Conservation (phyloP, 1,140 invertebrate genomes). For the Drosophila mauritiana region DNA sequence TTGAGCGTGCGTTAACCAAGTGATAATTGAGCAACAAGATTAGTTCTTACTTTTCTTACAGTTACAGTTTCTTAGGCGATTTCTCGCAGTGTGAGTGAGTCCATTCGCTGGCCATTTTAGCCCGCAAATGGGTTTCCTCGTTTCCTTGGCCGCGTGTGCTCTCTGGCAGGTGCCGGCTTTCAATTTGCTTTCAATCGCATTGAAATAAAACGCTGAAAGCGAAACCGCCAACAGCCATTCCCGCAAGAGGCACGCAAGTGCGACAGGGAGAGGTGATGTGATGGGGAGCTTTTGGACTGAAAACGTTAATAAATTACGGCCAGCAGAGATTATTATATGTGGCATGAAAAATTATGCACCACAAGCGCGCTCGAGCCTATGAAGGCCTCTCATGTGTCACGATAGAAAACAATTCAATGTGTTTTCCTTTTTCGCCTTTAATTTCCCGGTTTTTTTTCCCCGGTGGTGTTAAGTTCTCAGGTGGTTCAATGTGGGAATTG, state of each 20-base stretch:
- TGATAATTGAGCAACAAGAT: no score
- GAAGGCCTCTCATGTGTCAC: constrained; percentile 64
- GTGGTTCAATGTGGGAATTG: constrained; percentile 32
- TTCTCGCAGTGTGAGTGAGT: neutral
- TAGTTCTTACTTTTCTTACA: no score
- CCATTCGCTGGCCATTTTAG: constrained; percentile 2
- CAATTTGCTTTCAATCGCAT: constrained; percentile 66
- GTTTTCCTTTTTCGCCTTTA: constrained; percentile 24
- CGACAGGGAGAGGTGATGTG: neutral
- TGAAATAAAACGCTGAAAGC: constrained; percentile 65
- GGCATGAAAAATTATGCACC: constrained; percentile 56
- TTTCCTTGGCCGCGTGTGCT: constrained; percentile 11
- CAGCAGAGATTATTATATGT: constrained; percentile 54
- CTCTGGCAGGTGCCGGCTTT: constrained; percentile 55
- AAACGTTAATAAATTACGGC: constrained; percentile 64
- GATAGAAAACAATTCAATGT: constrained; percentile 58
- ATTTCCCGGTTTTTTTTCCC: constrained; percentile 9
- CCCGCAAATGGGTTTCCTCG: constrained; percentile 22
- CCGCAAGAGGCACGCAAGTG: constrained; percentile 34
- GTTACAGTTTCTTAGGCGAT: no score
- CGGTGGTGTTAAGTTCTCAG: constrained; percentile 28
- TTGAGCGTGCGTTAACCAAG: no score
- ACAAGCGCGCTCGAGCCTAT: constrained; percentile 20
- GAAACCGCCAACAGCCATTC: constrained; percentile 45
- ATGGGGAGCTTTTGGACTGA: neutral